phyloP scores from a whole-genome alignment of 2,888 invertebrate genomes.

The Rugalucina vietnamica region DNA sequence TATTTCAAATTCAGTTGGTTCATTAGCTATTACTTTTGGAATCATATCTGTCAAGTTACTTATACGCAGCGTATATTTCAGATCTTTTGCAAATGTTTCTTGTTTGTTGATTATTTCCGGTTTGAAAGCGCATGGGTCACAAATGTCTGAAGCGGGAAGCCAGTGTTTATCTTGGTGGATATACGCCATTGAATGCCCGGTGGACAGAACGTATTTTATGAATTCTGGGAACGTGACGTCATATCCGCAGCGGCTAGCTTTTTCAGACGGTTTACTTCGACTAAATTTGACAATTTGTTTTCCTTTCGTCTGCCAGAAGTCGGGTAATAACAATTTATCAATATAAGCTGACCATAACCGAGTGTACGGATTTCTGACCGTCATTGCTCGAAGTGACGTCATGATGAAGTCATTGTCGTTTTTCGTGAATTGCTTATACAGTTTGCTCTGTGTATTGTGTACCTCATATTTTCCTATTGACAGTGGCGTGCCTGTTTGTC shows the following conservation, averaged over 20 bases:
- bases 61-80: conserved; percentile 50
- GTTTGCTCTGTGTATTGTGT: conserved; percentile 17
- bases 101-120: conserved; percentile 64
- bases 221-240: conserved; percentile 73
- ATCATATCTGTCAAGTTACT: conserved; percentile 45
- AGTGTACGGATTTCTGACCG: conserved; percentile 69
- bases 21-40: not conserved
- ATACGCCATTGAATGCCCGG: conserved; percentile 20
- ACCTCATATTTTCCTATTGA: conserved; percentile 51
- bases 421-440: not conserved
- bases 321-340: conserved; percentile 71
- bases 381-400: conserved; percentile 56
- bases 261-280: conserved; percentile 12
- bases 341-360: conserved; percentile 71
- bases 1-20: conserved; percentile 51
- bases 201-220: conserved; percentile 49
- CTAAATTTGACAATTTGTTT: conserved; percentile 34
- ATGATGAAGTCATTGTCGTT: conserved; percentile 24
- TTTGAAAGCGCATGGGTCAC: conserved; percentile 68
- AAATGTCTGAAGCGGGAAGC: conserved; percentile 64
- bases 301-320: conserved; percentile 68
- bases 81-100: conserved; percentile 64
- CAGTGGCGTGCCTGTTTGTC: conserved; percentile 33
- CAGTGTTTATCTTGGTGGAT: conserved; percentile 66
- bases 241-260: conserved; percentile 60